phyloP scores from a whole-genome alignment of 2,797 vertebrate species.

The Nannoperca obscura region DNA sequence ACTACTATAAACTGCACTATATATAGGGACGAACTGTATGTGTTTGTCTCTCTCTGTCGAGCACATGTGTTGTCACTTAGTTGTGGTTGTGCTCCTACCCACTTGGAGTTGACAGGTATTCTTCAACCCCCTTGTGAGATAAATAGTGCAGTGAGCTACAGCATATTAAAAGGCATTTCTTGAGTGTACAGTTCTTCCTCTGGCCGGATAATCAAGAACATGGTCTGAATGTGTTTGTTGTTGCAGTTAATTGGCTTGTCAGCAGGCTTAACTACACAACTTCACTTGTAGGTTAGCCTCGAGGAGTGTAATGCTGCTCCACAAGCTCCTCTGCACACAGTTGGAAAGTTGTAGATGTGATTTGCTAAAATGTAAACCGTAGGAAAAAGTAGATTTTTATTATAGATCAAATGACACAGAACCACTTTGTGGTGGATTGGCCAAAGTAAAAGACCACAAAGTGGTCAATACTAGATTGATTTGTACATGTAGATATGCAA shows the following conservation, averaged over 20 bases:
- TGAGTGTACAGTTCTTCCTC: conserved; percentile 30
- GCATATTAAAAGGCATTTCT: conserved; percentile 33
- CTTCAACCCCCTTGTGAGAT: conserved; percentile 27
- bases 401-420: conserved; percentile 32
- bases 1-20: background rate
- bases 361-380: conserved; percentile 24
- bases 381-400: conserved; percentile 17
- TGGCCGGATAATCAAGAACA: conserved; percentile 55
- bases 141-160: conserved; percentile 23
- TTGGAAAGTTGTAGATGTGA: conserved; percentile 33
- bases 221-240: conserved; percentile 70
- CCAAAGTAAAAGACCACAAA: conserved; percentile 5
- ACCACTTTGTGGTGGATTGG: conserved; percentile 6
- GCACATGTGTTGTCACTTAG: conserved; percentile 44
- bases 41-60: conserved; percentile 15
- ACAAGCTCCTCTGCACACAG: conserved; percentile 25
- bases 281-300: conserved; percentile 50
- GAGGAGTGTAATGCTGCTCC: conserved; percentile 33
- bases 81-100: conserved; percentile 41
- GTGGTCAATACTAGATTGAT: background rate
- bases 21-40: background rate
- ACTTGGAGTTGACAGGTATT: conserved; percentile 30
- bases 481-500: conserved; percentile 14
- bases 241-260: conserved; percentile 77
- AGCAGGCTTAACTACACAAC: conserved; percentile 65